Conservation (phyloP, 2,113 vertebrate species). For the Phylloscopus whistleri region DNA sequence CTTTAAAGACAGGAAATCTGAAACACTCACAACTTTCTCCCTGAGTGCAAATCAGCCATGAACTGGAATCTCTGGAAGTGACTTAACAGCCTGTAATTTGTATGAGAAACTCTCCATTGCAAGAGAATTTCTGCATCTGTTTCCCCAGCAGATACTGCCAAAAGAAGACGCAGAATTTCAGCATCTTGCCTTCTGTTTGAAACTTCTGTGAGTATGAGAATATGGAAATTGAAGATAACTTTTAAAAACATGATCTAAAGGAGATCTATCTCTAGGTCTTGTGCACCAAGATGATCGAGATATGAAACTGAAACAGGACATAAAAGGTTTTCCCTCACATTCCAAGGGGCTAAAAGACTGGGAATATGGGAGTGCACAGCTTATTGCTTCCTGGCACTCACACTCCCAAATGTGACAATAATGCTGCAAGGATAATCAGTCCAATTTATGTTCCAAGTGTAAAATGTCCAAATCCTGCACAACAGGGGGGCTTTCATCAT, state of each 20-base stretch:
- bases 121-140: not conserved
- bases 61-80: not conserved
- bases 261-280: not conserved
- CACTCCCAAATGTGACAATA: slow-evolving; percentile 8
- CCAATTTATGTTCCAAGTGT: slow-evolving; percentile 60
- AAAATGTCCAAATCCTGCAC: slow-evolving; percentile 12
- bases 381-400: slow-evolving; percentile 28
- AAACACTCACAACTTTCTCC: not conserved
- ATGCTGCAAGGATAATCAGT: slow-evolving; percentile 23
- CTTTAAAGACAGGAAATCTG: not conserved
- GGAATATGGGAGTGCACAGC: not conserved
- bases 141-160: not conserved
- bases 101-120: not conserved
- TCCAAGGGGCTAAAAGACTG: not conserved
- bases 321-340: not conserved
- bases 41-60: not conserved
- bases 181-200: not conserved
- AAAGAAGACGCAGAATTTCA: not conserved
- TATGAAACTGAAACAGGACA: not conserved
- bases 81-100: not conserved
- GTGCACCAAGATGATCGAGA: not conserved
- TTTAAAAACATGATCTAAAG: not conserved
- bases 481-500: slow-evolving; percentile 58
- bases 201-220: not conserved
- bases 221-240: not conserved